Base-by-base conservation (phyloP, 2,888 invertebrate genomes). In the Drosophila antonietae region DNA sequence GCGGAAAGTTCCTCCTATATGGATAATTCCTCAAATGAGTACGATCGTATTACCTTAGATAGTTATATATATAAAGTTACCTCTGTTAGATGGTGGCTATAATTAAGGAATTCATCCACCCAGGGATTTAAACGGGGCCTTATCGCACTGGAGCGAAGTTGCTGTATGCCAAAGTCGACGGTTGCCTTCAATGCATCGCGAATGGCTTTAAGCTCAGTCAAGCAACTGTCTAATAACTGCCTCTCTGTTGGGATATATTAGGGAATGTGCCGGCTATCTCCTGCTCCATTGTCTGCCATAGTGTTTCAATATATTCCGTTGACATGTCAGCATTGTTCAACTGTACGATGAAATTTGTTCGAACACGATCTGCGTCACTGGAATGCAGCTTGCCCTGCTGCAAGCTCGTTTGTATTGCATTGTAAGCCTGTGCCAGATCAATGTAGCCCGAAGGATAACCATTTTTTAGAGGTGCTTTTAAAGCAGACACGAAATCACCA, bases 311-410 rank as follows among this genome's bases (percentile, higher is more conserved):
- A 93, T 98, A 98, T 91, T 98, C 98, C 73, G 96, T 96, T 81
- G 98, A 97, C 52, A 96, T 95, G 91, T 98, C 98, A 12, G 98
- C 96, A 93, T 98, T 98, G 93, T 97, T 98, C 79, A 98, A 93
- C 56, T 93, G 92, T 3, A 97, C 97, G 91, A 98, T 93, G 91
- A 97, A 98, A 79, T 95, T 95, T 28, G 95, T 93, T 74, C 96
- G 94, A 31, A 96, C 95, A 71, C 96, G 96, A 91, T 98, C 98
- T 5, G 95, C 94, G 88, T 97, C 97, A 9, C 95, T 95, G 47
- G 96, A 94, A 92, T 97, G 96, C 31, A 97, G 92, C 86, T 96
- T 95, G 0, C 97, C 97, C 83, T 96, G 96, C 87, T 97, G 97
- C 75, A 97, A 94, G 23, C 96, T 95, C 4, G 95, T 95, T 91